Evolutionary conservation across 2,113 vertebrate genomes (phyloP).

Genomic region (Piaya cayana): DNA sequence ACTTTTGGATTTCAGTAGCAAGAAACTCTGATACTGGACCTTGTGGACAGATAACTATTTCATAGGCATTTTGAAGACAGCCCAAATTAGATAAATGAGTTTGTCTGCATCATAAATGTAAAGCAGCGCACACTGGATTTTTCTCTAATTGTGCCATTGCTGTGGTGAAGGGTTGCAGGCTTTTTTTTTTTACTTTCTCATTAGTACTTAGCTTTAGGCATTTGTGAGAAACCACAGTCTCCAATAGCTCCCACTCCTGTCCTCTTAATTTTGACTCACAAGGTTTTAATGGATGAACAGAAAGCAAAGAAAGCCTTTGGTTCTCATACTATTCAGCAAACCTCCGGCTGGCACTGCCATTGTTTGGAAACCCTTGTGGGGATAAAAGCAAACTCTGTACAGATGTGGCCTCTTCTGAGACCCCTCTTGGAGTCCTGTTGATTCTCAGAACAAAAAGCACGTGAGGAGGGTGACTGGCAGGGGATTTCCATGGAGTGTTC

Average conservation of each 20-base stretch:
- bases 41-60: neutral
- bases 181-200: slow-evolving; percentile 32
- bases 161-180: slow-evolving; percentile 35
- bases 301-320: slow-evolving; percentile 58
- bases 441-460: slow-evolving; percentile 54
- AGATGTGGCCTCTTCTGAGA: slow-evolving; percentile 60
- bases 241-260: slow-evolving; percentile 22
- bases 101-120: slow-evolving; percentile 49
- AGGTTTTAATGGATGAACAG: slow-evolving; percentile 51
- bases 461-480: slow-evolving; percentile 31
- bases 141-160: slow-evolving; percentile 42
- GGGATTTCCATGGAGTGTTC: neutral
- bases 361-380: slow-evolving; percentile 55
- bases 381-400: slow-evolving; percentile 63
- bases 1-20: neutral
- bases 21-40: neutral
- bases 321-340: slow-evolving; percentile 61
- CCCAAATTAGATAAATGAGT: slow-evolving; percentile 29
- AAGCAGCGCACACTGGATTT: neutral
- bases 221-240: slow-evolving; percentile 55
- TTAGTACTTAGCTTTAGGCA: slow-evolving; percentile 51
- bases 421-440: slow-evolving; percentile 29
- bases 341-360: slow-evolving; percentile 45
- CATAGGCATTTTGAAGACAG: slow-evolving; percentile 16
- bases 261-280: slow-evolving; percentile 22